phyloP scores from a whole-genome alignment of 2,888 invertebrate species.

The Microdon myrmicae region DNA sequence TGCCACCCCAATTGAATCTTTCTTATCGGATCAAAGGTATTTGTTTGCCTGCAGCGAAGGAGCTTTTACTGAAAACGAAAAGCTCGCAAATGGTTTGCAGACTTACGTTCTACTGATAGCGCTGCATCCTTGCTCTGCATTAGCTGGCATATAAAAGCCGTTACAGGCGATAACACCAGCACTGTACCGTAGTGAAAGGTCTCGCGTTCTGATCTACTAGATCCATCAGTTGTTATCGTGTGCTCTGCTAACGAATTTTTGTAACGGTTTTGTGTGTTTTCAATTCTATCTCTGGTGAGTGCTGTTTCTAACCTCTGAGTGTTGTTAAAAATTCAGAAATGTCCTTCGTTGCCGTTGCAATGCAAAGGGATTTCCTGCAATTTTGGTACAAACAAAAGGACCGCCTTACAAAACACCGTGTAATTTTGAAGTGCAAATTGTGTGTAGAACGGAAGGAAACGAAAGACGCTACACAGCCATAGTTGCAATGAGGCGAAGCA shows the following conservation, averaged over 20 bases:
- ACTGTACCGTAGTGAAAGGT: conserved; percentile 45
- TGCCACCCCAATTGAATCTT: too few species aligned
- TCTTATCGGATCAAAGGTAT: conserved; percentile 27
- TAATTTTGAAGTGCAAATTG: conserved; percentile 36
- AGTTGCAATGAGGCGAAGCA: conserved; percentile 22
- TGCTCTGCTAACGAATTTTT: conserved; percentile 40
- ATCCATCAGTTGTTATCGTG: too few species aligned
- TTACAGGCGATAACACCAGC: conserved; percentile 43
- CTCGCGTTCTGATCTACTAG: conserved; percentile 42
- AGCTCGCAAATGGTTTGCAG: conserved; percentile 41
- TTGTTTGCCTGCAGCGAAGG: conserved; percentile 38
- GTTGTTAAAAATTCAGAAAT: conserved; percentile 36
- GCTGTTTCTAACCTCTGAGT: conserved; percentile 16
- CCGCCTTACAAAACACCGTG: conserved; percentile 20
- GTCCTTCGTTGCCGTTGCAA: conserved; percentile 11
- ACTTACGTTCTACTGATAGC: conserved; percentile 45
- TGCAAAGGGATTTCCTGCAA: background rate
- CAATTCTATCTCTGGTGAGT: conserved; percentile 44
- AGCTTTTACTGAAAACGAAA: conserved; percentile 36
- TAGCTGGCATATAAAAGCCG: conserved; percentile 45
- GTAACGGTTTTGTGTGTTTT: conserved; percentile 51
- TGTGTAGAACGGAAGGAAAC: conserved; percentile 30
- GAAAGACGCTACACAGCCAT: too few species aligned
- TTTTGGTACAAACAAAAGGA: background rate
- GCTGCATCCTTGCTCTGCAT: conserved; percentile 37